Base-by-base conservation (phyloP, 1,140 invertebrate species). In the Leucophenga varia region DNA sequence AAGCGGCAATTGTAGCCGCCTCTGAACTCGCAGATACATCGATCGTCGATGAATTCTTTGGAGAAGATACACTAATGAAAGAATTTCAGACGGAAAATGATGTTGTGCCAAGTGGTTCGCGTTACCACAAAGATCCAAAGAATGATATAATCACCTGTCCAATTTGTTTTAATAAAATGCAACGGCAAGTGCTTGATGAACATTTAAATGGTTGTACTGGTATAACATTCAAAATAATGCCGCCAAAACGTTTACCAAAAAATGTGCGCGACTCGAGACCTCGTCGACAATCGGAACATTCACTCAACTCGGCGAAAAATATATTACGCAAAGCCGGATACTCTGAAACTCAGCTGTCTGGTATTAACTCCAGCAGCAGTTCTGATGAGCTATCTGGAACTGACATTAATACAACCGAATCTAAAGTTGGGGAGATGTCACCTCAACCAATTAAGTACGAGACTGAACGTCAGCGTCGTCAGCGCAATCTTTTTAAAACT, bases 61-160 rank as follows among this genome's bases (percentile, higher is more conserved):
- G 61, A 0, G 55, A 59, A 14, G 56, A 63, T 10, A 58, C 52
- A 8, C 32, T 73, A 13, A 21, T 73, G 16, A 25, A 35, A 21
- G 63, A 74, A 19, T 74, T 68, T 17, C 58, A 61, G n/a, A 37
- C 22, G 2, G 51, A 73, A 14, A 72, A 70, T 18, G 59, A 57
- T 39, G 56, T 67, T 19, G 42, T 48, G 25, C 55, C 61, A 0
- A 39, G 50, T 2, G 43, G 57, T 5, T 68, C 64, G 0, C 45
- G 41, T 1, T 38, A 47, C 30, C 13, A 40, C 1, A 20, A 45
- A 4, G 28, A 65, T 47, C 21, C 39, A 5, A 32, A 53, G n/a
- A 55, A 67, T 18, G 61, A 73, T 35, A 74, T 67, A 6, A 63
- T 76, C 8, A 56, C 31, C 5, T 80, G 79, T 39, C 78, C 78